phyloP scores from a whole-genome alignment of 1,140 invertebrate genomes.

The Calephelis virginiensis region DNA sequence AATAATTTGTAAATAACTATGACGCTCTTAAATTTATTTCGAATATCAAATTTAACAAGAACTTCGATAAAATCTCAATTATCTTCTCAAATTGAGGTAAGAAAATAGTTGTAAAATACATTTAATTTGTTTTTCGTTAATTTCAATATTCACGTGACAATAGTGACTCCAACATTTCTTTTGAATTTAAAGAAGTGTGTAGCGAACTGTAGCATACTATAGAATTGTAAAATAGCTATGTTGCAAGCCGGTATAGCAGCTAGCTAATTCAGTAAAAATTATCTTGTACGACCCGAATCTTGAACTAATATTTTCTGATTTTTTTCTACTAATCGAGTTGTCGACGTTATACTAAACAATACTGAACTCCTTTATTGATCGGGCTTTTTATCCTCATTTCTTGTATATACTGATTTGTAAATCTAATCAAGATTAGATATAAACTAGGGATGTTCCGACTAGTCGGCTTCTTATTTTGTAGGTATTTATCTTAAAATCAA shows the following conservation, averaged over 20 bases:
- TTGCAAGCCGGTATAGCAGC: too few species aligned
- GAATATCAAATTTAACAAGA: slow-evolving; percentile 42
- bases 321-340: not conserved
- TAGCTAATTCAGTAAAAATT: too few species aligned
- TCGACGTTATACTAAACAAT: too few species aligned
- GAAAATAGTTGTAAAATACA: not conserved
- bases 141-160: slow-evolving; percentile 48
- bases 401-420: too few species aligned
- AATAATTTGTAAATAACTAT: slow-evolving; percentile 36
- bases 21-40: slow-evolving; percentile 55
- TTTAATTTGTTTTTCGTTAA: not conserved
- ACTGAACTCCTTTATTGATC: too few species aligned
- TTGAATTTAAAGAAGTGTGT: not conserved
- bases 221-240: not conserved
- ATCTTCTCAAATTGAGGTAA: slow-evolving; percentile 50
- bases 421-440: too few species aligned
- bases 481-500: too few species aligned
- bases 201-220: not conserved
- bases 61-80: slow-evolving; percentile 36
- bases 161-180: slow-evolving; percentile 14
- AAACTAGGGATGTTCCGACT: too few species aligned
- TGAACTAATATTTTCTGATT: not conserved
- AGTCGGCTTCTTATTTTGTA: too few species aligned
- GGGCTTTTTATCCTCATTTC: too few species aligned
- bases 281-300: too few species aligned